Conservation (phyloP, 2,888 invertebrate genomes). For the Kryphioiulus occultus region DNA sequence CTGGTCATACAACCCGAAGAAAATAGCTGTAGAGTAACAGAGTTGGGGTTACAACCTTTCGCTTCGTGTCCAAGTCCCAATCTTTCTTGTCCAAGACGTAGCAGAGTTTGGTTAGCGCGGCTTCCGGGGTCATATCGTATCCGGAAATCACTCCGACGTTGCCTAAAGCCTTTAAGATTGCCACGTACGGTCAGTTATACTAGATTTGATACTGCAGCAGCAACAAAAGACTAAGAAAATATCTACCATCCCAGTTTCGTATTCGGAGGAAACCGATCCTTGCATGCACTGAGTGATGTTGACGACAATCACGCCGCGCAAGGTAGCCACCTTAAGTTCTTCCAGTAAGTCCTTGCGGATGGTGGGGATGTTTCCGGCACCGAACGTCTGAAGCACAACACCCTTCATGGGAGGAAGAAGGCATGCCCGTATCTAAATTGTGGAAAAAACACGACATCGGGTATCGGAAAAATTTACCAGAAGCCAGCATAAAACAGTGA, state of each 20-base stretch:
- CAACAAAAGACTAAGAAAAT: not conserved
- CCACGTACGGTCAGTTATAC: not conserved
- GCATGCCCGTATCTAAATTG: constrained; percentile 64
- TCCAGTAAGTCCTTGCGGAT: constrained; percentile 80
- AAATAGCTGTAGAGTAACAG: not conserved
- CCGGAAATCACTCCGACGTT: constrained; percentile 80
- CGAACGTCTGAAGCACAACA: constrained; percentile 90
- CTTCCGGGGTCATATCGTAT: constrained; percentile 91
- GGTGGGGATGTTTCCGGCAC: constrained; percentile 90
- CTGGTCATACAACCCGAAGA: not conserved
- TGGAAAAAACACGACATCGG: not conserved
- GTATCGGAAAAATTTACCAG: no score
- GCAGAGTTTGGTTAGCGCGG: constrained; percentile 87
- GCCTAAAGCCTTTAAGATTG: constrained; percentile 65
- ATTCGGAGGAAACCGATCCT: constrained; percentile 80
- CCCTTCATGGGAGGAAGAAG: constrained; percentile 78
- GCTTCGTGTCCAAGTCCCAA: constrained; percentile 9
- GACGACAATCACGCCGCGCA: constrained; percentile 82
- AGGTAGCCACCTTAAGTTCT: constrained; percentile 74
- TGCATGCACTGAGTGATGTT: constrained; percentile 90
- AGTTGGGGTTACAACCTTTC: not conserved
- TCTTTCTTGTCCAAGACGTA: constrained; percentile 83
- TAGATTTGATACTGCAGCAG: not conserved
- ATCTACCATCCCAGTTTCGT: constrained; percentile 82
- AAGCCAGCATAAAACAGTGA: no score